Evolutionary conservation across 2,888 invertebrate genomes (phyloP), one percentile per base, ranked within the genome.

Genomic region (Acleris literana): DNA sequence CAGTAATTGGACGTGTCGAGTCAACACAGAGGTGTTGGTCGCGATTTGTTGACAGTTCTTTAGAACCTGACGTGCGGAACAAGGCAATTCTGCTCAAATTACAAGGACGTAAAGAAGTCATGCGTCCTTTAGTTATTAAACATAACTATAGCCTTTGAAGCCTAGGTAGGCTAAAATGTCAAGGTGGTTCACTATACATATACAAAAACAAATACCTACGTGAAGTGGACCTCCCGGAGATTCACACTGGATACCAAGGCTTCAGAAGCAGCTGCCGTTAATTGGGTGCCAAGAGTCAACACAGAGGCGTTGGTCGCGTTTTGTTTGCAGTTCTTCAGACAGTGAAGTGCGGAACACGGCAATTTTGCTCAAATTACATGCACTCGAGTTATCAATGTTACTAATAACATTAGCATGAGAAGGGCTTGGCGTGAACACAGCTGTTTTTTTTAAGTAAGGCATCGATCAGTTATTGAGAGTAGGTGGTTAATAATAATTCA

Each of bases 161-260:
- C 11, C 7, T 29, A 29, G 29, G 29, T 7, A 29, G 7, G 29
- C 29, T 29, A 29, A 29, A 9, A 29, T 29, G 9, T 5, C 25
- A 13, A 33, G 3, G 39, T 4, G 13, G 39, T 39, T 39, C 39
- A 13, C 39, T 3, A 4, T 39, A 13, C 7, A 2, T 33, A 33
- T 39, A 13, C 13, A 39, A 85, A 86, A 86, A 84, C 83, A 88
- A 88, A 88, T 83, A 86, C 69, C 59, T 59, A 86, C 70, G 63
- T 59, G 51, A 70, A 75, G 68, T 75, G 74, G 83, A 87, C 88
- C 89, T 85, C 88, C 87, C 87, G 84, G 76, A 74, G 86, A 83
- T 86, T 88, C 86, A 87, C 87, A 84, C 80, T 79, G 75, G 69
- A 58, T 53, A 52, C 55, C 49, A 73, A 72, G 77, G 80, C 76